Base-by-base conservation (phyloP, 2,888 invertebrate species). In the Morpho deidamia region DNA sequence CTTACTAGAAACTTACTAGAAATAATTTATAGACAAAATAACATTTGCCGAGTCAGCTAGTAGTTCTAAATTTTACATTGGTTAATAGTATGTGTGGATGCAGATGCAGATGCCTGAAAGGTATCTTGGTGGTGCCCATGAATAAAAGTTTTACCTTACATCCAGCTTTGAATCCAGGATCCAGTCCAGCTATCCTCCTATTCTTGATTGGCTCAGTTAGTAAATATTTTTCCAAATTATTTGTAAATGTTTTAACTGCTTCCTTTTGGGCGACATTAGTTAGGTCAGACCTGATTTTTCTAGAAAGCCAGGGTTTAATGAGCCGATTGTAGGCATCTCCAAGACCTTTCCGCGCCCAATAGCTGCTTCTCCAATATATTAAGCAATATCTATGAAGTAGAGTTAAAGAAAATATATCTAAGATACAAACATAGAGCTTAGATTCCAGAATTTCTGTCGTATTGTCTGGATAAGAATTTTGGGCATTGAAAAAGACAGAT, bases 101-200 rank as follows among this genome's bases (percentile, higher is more conserved):
- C 23, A 23, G 23, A 23, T 23, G 23, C 23, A 23, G 4, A 3
- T 23, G 4, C 23, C 23, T 23, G 23, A 23, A 23, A 23, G 5
- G 3, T 5, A 23, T 23, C 23, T 5, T 23, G 23, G 23, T 23
- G 23, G 23, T 5, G 4, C 4, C 23, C 3, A 23, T 23, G 23
- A 23, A 5, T 23, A 23, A 23, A 23, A 23, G 4, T 14, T 44
- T 44, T 63, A 95, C 83, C 91, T 98, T 98, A 74, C 97, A 98
- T 1, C 98, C 98, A 72, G 96, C 94, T 58, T 83, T 89, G 73
- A 94, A 97, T 0, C 98, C 98, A 0, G 98, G 98, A 87, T 98
- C 98, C 48, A 98, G 91, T 0, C 96, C 97, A 33, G 96, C 84
- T 55, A 98, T 95, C 7, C 91, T 89, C 74, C 93, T 92, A 37